These are phyloP conservation scores for Ypsolopha scabrella DNA, from an alignment of 2,888 invertebrate species.

Conservation along the genomic window DNA sequence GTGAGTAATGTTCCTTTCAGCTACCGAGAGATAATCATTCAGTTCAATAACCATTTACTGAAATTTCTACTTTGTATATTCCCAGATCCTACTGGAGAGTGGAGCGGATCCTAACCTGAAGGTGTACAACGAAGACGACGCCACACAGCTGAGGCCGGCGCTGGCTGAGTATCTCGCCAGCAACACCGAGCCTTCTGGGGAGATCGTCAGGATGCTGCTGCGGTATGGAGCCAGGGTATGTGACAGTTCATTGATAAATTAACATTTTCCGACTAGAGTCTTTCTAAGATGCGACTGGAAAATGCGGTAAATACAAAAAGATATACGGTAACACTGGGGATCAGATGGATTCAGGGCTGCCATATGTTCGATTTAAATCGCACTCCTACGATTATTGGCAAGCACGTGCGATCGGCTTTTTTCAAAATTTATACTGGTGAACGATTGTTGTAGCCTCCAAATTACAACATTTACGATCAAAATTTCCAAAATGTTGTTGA, in stretches of 20 bases:
- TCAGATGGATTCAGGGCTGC: too few species aligned
- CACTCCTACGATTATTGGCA: too few species aligned
- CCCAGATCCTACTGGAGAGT: slow-evolving; percentile 74
- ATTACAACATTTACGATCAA: too few species aligned
- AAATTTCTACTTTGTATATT: slow-evolving; percentile 2
- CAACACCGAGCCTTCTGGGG: slow-evolving; percentile 75
- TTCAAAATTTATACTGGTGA: too few species aligned
- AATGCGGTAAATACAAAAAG: too few species aligned
- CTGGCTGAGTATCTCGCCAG: slow-evolving; percentile 86
- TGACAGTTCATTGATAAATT: not conserved
- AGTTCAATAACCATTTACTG: too few species aligned
- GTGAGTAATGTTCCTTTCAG: slow-evolving; percentile 20
- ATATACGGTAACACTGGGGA: too few species aligned
- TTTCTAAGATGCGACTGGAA: too few species aligned
- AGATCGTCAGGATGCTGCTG: slow-evolving; percentile 77
- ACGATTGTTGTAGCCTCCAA: too few species aligned
- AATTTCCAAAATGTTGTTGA: too few species aligned
- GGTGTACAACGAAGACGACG: slow-evolving; percentile 80
- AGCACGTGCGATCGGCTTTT: too few species aligned
- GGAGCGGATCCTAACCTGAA: slow-evolving; percentile 83
- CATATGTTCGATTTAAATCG: too few species aligned
- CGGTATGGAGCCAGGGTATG: slow-evolving; percentile 81
- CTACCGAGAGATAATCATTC: not conserved
- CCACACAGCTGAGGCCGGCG: slow-evolving; percentile 80
- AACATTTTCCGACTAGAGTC: not conserved